Percentiles rank a stretch among this genome's conserved stretches.
Conservation (phyloP, 2,888 invertebrate genomes). For the Ectemnius cavifrons region DNA sequence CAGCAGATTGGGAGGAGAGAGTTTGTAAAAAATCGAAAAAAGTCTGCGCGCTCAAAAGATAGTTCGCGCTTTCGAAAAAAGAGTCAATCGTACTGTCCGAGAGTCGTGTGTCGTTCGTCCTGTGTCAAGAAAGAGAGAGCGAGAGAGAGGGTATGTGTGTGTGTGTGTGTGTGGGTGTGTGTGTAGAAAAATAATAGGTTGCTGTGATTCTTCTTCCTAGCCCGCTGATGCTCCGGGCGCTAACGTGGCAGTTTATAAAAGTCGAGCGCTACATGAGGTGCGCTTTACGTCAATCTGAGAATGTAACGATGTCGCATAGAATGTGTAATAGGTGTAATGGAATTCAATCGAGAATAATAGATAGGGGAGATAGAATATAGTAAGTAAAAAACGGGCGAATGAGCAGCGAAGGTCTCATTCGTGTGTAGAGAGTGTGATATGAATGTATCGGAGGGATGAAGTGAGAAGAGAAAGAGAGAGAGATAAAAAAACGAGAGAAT, state of each 20-base stretch:
- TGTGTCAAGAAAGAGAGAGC: background rate
- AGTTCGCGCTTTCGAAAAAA: constrained; percentile 60
- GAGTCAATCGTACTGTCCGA: constrained; percentile 23
- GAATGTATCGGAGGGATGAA: constrained; percentile 29
- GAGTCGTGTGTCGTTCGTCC: constrained; percentile 3
- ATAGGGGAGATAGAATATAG: constrained; percentile 17
- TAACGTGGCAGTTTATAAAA: no score
- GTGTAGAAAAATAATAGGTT: no score
- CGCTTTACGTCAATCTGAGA: no score
- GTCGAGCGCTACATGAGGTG: no score
- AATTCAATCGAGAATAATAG: constrained; percentile 32
- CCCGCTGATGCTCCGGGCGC: no score
- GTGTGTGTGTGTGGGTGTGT: no score
- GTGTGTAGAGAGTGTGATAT: constrained; percentile 41
- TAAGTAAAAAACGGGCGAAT: constrained; percentile 25
- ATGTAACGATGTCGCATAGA: no score
- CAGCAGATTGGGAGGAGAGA: constrained; percentile 41
- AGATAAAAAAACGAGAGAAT: constrained; percentile 27
- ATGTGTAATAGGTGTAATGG: constrained; percentile 7
- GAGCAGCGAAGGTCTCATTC: constrained; percentile 11
- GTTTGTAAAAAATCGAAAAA: constrained; percentile 49
- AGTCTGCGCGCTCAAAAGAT: constrained; percentile 67
- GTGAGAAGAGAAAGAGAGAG: constrained; percentile 22
- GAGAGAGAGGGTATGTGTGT: background rate
- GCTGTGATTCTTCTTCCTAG: no score